These are phyloP conservation scores for Leucoraja erinaceus DNA, from an alignment of 2,113 vertebrate genomes.

Conservation along the genomic window DNA sequence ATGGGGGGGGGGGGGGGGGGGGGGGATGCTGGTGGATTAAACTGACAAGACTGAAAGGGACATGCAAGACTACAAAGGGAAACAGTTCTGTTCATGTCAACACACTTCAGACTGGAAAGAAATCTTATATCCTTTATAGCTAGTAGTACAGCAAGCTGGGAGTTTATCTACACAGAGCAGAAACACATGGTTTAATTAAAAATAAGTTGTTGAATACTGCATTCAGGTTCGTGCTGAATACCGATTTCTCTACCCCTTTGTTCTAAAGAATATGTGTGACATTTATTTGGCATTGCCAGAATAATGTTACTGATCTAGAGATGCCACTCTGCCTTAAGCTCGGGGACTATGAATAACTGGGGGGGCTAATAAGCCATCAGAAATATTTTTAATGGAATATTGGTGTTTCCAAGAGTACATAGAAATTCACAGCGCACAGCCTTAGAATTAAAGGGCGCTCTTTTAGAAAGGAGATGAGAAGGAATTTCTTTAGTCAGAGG, in stretches of 20 bases:
- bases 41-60: neutral
- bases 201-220: slow-evolving; percentile 27
- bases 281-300: slow-evolving; percentile 22
- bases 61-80: neutral
- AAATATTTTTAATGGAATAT: slow-evolving; percentile 21
- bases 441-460: too few relatives aligned
- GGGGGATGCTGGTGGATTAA: neutral
- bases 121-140: slow-evolving; percentile 30
- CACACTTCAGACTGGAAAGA: neutral
- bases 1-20: neutral
- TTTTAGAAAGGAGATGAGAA: too few relatives aligned
- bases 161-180: slow-evolving; percentile 25
- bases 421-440: too few relatives aligned
- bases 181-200: slow-evolving; percentile 28
- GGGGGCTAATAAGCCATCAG: slow-evolving; percentile 11
- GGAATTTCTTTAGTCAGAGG: too few relatives aligned
- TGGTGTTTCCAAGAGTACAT: neutral
- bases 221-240: slow-evolving; percentile 27
- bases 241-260: slow-evolving; percentile 24
- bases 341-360: neutral
- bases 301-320: slow-evolving; percentile 32
- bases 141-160: slow-evolving; percentile 13
- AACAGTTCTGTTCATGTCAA: neutral
- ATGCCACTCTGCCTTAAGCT: slow-evolving; percentile 20
- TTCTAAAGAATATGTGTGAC: slow-evolving; percentile 23